These are phyloP conservation scores for Platyrinchus mystaceus DNA, from an alignment of 2,797 vertebrate species.

Conservation along the genomic window DNA sequence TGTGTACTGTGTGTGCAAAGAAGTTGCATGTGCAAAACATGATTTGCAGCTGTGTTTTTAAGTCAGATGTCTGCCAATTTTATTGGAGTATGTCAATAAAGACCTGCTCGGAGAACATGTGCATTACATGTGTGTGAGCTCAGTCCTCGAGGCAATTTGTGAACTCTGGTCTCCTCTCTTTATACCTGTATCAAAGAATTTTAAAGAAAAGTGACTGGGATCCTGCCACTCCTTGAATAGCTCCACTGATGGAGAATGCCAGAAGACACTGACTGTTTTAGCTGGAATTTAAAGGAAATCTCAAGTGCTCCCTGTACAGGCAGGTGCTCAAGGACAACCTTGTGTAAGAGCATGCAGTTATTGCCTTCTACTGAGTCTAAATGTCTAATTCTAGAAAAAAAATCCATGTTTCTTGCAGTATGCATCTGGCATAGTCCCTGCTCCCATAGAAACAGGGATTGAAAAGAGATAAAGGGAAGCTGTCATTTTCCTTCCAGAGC, in stretches of 20 bases:
- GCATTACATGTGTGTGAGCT: not conserved
- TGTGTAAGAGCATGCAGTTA: not conserved
- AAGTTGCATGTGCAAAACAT: not conserved
- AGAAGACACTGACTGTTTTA: not conserved
- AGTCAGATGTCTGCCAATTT: not conserved
- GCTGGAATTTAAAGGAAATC: not conserved
- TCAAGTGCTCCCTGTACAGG: not conserved
- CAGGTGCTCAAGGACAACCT: not conserved
- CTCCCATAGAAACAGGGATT: not conserved
- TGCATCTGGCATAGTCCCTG: not conserved
- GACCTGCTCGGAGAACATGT: not conserved
- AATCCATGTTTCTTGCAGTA: accelerated
- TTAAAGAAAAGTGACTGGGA: not conserved
- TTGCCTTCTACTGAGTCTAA: not conserved
- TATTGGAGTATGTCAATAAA: not conserved
- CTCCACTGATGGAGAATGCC: not conserved
- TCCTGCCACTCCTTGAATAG: not conserved
- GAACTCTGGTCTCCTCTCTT: not conserved
- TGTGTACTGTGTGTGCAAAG: not conserved
- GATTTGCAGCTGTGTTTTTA: not conserved
- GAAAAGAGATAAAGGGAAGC: not conserved
- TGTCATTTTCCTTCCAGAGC: not conserved
- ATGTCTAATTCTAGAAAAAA: not conserved
- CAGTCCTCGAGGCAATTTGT: not conserved
- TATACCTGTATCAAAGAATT: not conserved